Evolutionary conservation across 2,888 invertebrate species (phyloP), one percentile per base, ranked within the genome.

Genomic region (Alcis repandata): DNA sequence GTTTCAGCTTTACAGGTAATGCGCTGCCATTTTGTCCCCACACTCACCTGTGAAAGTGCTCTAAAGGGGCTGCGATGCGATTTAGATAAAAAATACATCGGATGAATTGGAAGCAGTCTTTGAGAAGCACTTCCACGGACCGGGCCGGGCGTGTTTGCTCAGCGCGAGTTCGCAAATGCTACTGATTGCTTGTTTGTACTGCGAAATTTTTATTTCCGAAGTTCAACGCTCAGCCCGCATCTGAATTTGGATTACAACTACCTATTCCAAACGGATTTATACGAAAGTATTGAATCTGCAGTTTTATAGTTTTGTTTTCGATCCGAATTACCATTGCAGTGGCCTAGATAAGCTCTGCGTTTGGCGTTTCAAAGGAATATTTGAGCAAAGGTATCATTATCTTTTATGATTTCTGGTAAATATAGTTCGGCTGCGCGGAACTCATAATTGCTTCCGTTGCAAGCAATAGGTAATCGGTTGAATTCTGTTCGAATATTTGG

Each of bases 121-220:
- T 88, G 88, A 86, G 85, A 85, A 87, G 86, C 85, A 84, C 85
- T 86, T 77, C 72, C 77, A 74, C 76, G 77, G 75, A 72, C 71
- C 74, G 78, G 73, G 76, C 73, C 71, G 74, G 77, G 77, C 77
- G 82, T 87, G 84, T 91, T 91, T 89, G 85, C 88, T 78, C 75
- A 84, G 83, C 83, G 79, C 79, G 83, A 86, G 84, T 87, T 89
- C 83, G 88, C 88, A 90, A 91, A 89, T 89, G 88, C 86, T 87
- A 73, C 88, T 90, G 91, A 91, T 91, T 91, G 91, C 87, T 88
- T 91, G 90, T 91, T 91, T 90, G 90, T 87, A 84, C 82, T 84
- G 80, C 79, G 82, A 88, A 82, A 86, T 87, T 88, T 90, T 89
- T 88, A 87, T 89, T 89, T 87, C 78, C 77, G 73, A 79, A 83